Percentiles rank a stretch among this genome's conserved stretches.
Conservation (phyloP, 2,113 vertebrate genomes). For the Coracopsis vasa region DNA sequence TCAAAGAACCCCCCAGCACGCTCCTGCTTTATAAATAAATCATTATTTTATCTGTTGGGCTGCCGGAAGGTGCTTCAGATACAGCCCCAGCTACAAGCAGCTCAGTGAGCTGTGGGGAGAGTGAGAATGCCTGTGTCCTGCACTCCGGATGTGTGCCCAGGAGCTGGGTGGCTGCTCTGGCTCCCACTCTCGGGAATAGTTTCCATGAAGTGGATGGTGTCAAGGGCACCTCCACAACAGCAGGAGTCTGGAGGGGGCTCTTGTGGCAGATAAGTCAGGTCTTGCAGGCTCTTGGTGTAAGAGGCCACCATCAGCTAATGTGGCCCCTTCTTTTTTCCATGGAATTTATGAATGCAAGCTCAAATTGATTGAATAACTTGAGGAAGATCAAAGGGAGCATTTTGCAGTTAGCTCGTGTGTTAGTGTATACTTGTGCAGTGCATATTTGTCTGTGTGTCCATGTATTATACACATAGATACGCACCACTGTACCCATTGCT, state of each 20-base stretch:
- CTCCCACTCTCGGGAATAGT: neutral
- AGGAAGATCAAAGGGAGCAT: neutral
- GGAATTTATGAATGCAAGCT: neutral
- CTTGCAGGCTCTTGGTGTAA: neutral
- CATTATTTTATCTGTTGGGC: neutral
- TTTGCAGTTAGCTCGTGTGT: neutral
- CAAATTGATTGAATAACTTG: fast-evolving
- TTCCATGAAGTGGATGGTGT: neutral
- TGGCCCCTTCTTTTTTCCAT: neutral
- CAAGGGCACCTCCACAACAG: constrained; percentile 18
- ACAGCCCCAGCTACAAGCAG: neutral
- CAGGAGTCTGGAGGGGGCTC: neutral
- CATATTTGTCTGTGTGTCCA: neutral
- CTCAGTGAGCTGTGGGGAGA: neutral
- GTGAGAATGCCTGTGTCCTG: neutral
- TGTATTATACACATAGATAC: fast-evolving
- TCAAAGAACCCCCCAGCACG: fast-evolving
- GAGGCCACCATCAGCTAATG: neutral
- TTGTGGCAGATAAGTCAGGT: neutral
- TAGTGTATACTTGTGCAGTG: fast-evolving
- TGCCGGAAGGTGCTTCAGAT: neutral
- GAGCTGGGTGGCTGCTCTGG: fast-evolving
- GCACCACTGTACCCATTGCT: fast-evolving
- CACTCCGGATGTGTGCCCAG: neutral
- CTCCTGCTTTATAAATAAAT: neutral